phyloP scores from a whole-genome alignment of 2,888 invertebrate genomes.

The Eristalis tenax region DNA sequence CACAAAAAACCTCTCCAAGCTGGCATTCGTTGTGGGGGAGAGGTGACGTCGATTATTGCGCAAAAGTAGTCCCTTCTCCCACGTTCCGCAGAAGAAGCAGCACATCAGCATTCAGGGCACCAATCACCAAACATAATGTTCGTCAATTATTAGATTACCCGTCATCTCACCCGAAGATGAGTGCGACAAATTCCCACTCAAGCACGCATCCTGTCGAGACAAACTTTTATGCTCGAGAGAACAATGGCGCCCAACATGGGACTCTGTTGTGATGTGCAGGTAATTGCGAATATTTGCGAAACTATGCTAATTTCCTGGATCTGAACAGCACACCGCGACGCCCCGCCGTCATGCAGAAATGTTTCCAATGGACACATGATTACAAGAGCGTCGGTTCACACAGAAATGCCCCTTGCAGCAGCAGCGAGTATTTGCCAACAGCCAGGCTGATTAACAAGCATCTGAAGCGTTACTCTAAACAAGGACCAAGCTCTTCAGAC shows the following conservation, averaged over 20 bases:
- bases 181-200: background rate
- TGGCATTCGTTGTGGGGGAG: too few relatives aligned
- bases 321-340: background rate
- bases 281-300: background rate
- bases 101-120: too few relatives aligned
- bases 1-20: too few relatives aligned
- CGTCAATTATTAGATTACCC: too few relatives aligned
- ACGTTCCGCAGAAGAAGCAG: too few relatives aligned
- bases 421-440: background rate
- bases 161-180: background rate
- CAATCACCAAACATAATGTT: too few relatives aligned
- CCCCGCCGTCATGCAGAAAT: background rate
- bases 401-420: background rate
- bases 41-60: too few relatives aligned
- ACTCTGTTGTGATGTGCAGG: background rate
- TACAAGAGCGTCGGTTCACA: background rate
- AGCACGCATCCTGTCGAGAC: background rate
- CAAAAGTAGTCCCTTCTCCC: too few relatives aligned
- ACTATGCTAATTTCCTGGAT: background rate
- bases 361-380: background rate
- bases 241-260: background rate
- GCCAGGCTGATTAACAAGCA: background rate
- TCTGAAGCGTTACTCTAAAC: background rate
- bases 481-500: background rate
- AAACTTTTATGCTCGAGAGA: too few relatives aligned